Percentiles rank a stretch among this genome's conserved stretches.
Conservation (phyloP, 2,888 invertebrate species). For the Dascillus cervinus region DNA sequence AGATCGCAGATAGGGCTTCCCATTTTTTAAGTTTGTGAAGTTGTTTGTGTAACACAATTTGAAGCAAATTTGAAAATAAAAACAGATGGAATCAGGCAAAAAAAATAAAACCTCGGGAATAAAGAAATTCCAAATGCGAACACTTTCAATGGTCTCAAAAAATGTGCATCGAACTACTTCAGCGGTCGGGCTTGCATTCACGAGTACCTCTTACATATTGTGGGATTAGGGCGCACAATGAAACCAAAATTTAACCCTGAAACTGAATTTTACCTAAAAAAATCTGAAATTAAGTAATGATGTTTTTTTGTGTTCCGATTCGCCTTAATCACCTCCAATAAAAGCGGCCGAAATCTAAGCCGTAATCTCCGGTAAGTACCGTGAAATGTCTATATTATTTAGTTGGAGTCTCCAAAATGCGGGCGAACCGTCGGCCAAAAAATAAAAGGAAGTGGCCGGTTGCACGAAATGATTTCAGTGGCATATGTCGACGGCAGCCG, state of each 20-base stretch:
- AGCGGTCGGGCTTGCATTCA: slow-evolving; percentile 32
- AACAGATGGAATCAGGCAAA: too few species aligned
- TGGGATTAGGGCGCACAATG: slow-evolving; percentile 26
- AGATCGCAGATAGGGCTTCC: slow-evolving; percentile 10
- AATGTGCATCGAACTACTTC: slow-evolving; percentile 40
- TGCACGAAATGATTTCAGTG: slow-evolving; percentile 20
- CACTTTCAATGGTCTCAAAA: slow-evolving; percentile 29
- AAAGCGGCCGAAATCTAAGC: slow-evolving; percentile 30
- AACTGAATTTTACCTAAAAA: slow-evolving; percentile 1
- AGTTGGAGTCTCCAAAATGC: slow-evolving; percentile 27
- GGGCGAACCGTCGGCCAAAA: slow-evolving; percentile 32
- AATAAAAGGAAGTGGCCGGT: slow-evolving; percentile 26
- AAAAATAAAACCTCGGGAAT: too few species aligned
- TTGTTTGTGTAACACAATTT: slow-evolving; percentile 12
- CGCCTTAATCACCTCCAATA: slow-evolving; percentile 34
- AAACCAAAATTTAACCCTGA: slow-evolving; percentile 18
- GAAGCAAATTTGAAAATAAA: too few species aligned
- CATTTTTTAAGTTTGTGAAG: slow-evolving; percentile 13
- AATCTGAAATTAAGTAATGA: slow-evolving; percentile 1
- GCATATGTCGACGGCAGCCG: slow-evolving; percentile 19
- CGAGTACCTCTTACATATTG: slow-evolving; percentile 31
- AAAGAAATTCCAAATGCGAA: too few species aligned
- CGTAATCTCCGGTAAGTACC: slow-evolving; percentile 36
- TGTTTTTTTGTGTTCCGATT: slow-evolving; percentile 18
- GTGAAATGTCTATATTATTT: slow-evolving; percentile 41